Base-by-base conservation (phyloP, 2,888 invertebrate species). In the Chirona hameri region DNA sequence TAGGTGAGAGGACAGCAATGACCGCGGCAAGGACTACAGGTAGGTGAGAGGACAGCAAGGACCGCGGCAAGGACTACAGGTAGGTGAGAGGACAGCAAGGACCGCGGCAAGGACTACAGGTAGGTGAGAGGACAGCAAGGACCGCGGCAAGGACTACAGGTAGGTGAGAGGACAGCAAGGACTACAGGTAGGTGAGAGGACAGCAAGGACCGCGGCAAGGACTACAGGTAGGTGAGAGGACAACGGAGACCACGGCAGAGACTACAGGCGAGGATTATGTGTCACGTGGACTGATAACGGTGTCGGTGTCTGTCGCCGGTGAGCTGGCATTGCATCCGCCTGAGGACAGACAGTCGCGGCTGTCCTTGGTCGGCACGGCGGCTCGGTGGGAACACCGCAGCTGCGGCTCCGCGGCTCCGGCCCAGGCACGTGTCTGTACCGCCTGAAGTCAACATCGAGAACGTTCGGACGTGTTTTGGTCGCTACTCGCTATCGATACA, bases 161-260 rank as follows among this genome's bases (percentile, higher is more conserved):
- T 0, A 57, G 57, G 10, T 55, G 55, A 55, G 29, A 84, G 85
- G 69, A 21, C 57, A 5, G 57, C 57, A 15, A 0, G 18, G 15
- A 39, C 39, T 7, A 39, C 39, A 39, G 39, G 39, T 39, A 39
- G 39, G 39, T 39, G 39, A 39, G 2, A 39, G 72, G 82, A 29
- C 60, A 31, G 76, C 84, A 90, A 91, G 81, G 92, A 92, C 83
- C 91, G 92, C 84, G 91, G 91, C 84, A 90, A 90, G 84, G 91
- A 91, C 85, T 91, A 91, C 86, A 88, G 89, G 90, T 90, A 79
- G 85, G 84, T 29, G 81, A 82, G 29, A 84, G 85, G 72, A 21
- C 60, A 7, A n/a, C 60, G 57, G 15, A 15, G 15, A 15, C 15
- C 18, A 21, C 57, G 57, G 57, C 57, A 57, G 5, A 21, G 18